phyloP scores from a whole-genome alignment of 2,797 vertebrate species.

The Amblyraja radiata region DNA sequence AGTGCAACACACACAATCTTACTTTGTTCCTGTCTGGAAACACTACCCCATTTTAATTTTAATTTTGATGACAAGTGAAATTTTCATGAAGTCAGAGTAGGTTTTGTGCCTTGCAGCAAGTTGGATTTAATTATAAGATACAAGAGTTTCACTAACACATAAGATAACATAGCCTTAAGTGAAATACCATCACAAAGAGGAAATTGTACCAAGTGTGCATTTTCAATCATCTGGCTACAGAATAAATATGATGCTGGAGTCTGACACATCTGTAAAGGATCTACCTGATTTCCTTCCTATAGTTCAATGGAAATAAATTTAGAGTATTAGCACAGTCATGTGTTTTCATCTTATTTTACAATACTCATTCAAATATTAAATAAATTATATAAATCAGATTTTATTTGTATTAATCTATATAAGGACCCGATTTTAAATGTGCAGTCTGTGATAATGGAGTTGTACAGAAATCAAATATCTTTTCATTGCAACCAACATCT shows the following conservation, averaged over 20 bases:
- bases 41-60: too few relatives aligned
- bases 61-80: neutral
- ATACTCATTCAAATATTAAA: neutral
- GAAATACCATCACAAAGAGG: neutral
- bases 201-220: neutral
- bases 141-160: neutral
- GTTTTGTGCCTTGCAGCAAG: neutral
- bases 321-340: neutral
- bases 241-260: neutral
- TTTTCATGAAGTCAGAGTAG: neutral
- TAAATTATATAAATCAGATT: too few relatives aligned
- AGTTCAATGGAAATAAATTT: neutral
- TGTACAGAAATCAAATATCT: too few relatives aligned
- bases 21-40: too few relatives aligned
- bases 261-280: neutral
- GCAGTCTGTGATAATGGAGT: too few relatives aligned
- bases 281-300: neutral
- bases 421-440: too few relatives aligned
- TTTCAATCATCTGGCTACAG: neutral
- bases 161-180: neutral
- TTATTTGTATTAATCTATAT: too few relatives aligned
- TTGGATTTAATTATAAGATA: neutral
- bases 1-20: too few relatives aligned
- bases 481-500: neutral
- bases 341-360: neutral